These are phyloP conservation scores for Gastrophysa polygoni DNA, from an alignment of 2,888 invertebrate genomes.

Conservation along the genomic window DNA sequence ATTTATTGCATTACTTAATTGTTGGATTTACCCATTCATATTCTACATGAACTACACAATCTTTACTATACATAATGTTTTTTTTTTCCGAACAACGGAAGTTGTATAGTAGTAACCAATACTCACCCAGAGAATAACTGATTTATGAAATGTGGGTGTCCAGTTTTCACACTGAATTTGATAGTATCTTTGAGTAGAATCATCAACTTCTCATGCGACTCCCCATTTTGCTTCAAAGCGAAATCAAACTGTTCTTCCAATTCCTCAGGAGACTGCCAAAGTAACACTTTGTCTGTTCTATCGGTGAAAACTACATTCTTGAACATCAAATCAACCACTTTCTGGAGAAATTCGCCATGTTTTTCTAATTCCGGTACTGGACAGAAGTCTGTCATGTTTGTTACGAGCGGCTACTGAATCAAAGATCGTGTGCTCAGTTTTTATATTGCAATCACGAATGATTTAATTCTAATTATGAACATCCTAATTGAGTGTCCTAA, in stretches of 20 bases:
- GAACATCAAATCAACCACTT: conserved; percentile 55
- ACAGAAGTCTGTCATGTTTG: conserved; percentile 48
- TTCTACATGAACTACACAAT: too few relatives aligned
- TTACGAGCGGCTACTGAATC: background rate
- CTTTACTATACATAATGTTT: too few relatives aligned
- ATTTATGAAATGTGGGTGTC: conserved; percentile 64
- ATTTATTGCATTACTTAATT: too few relatives aligned
- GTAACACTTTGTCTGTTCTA: conserved; percentile 58
- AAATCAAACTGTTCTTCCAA: conserved; percentile 57
- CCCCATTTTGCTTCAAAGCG: conserved; percentile 53
- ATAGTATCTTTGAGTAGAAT: conserved; percentile 58
- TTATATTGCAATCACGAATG: conserved; percentile 12
- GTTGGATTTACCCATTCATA: too few relatives aligned
- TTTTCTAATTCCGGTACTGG: conserved; percentile 52
- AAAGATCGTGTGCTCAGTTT: background rate
- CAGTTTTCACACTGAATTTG: conserved; percentile 65
- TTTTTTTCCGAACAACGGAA: too few relatives aligned
- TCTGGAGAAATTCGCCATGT: conserved; percentile 56
- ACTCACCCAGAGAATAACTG: conserved; percentile 64
- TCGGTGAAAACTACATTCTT: conserved; percentile 57
- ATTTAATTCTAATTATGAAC: background rate
- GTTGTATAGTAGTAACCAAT: too few relatives aligned
- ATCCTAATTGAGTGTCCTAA: background rate
- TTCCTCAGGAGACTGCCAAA: conserved; percentile 61
- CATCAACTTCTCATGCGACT: conserved; percentile 57